These are phyloP conservation scores for Hippoglossus hippoglossus DNA, from an alignment of 2,797 vertebrate species.

Conservation along the genomic window DNA sequence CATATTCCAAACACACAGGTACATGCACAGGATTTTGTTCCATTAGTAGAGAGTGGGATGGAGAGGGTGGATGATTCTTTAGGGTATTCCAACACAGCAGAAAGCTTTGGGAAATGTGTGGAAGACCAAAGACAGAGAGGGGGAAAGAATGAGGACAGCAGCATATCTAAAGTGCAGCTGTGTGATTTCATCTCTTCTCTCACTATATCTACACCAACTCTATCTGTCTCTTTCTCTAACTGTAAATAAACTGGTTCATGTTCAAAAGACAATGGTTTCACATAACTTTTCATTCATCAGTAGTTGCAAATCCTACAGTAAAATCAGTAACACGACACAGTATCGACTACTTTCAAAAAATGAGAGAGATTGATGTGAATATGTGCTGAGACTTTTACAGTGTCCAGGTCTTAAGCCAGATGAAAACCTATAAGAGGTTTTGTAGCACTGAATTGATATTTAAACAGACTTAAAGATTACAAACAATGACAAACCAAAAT, in stretches of 20 bases:
- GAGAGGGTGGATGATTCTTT: slow-evolving; percentile 17
- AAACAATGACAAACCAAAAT: no score
- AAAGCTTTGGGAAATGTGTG: slow-evolving; percentile 13
- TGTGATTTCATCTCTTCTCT: slow-evolving; percentile 11
- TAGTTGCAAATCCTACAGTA: neutral
- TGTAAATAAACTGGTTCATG: neutral
- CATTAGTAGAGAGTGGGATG: slow-evolving; percentile 7
- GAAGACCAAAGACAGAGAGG: neutral
- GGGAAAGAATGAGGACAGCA: slow-evolving; percentile 23
- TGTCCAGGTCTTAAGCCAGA: no score
- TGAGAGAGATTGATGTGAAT: neutral
- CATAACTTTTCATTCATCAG: neutral
- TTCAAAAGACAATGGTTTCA: neutral
- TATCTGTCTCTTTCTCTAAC: neutral
- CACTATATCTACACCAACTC: slow-evolving; percentile 1
- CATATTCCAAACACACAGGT: no score
- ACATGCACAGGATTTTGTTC: slow-evolving; percentile 1
- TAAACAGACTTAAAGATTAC: no score
- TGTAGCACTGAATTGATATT: no score
- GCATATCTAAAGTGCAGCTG: slow-evolving; percentile 39
- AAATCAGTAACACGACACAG: neutral
- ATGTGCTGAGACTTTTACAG: no score
- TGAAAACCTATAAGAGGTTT: no score
- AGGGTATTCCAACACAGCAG: slow-evolving; percentile 5
- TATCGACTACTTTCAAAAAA: neutral